Evolutionary conservation across 2,888 invertebrate genomes (phyloP), one percentile per base, ranked within the genome.

Genomic region (Eucera pruinosa): DNA sequence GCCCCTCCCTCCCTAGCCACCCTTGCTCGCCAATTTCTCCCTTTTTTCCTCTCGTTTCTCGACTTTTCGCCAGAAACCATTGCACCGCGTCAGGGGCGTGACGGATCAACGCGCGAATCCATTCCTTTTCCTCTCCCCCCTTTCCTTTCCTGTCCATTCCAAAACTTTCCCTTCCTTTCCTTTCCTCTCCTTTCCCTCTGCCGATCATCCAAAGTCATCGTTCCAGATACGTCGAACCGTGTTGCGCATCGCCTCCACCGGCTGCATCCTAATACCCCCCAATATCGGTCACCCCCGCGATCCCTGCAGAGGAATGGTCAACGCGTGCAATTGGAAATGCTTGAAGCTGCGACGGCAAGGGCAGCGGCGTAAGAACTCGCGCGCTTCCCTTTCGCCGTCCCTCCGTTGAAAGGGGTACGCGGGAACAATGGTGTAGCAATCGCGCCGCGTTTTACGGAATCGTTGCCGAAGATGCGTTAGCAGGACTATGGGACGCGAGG

Each of bases 381-480:
- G 57, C 52, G 41, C 39, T 75, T 52, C 57, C 55, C 39, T 75
- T 52, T 62, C 55, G 23, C 55, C n/a, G 47, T 58, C 33, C 75
- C 52, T 41, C 20, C 52, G n/a, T 47, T 41, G 52, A 74, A 67
- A 72, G 66, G 69, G 58, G 67, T 62, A 57, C 60, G 18, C 18
- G 48, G 72, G 62, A 81, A 85, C 78, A 85, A 84, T 83, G 83
- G 81, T 71, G 71, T 58, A 58, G 57, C 81, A 88, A 87, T 85
- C 85, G 86, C 82, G 74, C 69, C 66, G 68, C 83, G 88, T 86
- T 88, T 87, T 83, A 80, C 80, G 80, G 80, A 86, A 87, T 78
- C 83, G 87, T 81, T 83, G 68, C 68, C 74, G 71, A 78, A 73
- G 81, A 78, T 66, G 71, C 62, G 81, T 74, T 73, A 65, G 60